These are phyloP conservation scores for Anastrepha obliqua DNA, from an alignment of 1,140 invertebrate genomes.

Conservation along the genomic window DNA sequence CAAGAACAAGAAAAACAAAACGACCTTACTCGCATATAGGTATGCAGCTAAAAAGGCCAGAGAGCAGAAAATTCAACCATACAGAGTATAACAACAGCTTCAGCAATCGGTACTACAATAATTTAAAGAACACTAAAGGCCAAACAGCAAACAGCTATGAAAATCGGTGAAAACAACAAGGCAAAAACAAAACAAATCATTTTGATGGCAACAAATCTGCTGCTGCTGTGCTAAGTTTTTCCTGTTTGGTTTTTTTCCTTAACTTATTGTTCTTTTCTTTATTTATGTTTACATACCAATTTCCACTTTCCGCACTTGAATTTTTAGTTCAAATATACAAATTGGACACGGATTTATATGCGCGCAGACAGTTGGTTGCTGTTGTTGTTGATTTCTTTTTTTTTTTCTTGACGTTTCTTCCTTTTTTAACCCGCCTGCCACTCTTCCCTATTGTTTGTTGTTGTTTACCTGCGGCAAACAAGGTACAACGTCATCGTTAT, in stretches of 20 bases:
- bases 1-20: constrained; percentile 1
- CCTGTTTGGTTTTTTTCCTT: not conserved
- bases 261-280: not conserved
- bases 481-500: not conserved
- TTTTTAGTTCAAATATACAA: constrained; percentile 46
- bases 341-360: constrained; percentile 47
- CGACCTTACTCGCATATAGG: not conserved
- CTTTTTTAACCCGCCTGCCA: not conserved
- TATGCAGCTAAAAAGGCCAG: not conserved
- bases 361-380: constrained; percentile 37
- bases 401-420: not conserved
- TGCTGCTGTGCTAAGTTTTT: not conserved
- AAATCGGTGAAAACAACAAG: not conserved
- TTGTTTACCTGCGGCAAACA: constrained; percentile 40
- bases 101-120: not conserved
- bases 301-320: constrained; percentile 54
- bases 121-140: not conserved
- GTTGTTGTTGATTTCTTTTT: constrained; percentile 1
- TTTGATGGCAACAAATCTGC: not conserved
- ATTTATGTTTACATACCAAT: constrained; percentile 55
- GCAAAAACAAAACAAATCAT: constrained; percentile 37
- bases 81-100: not conserved
- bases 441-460: not conserved
- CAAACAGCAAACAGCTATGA: not conserved
- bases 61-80: not conserved